Evolutionary conservation across 2,113 vertebrate species (phyloP), one percentile per base, ranked within the genome.

Genomic region (Hippocampus comes): DNA sequence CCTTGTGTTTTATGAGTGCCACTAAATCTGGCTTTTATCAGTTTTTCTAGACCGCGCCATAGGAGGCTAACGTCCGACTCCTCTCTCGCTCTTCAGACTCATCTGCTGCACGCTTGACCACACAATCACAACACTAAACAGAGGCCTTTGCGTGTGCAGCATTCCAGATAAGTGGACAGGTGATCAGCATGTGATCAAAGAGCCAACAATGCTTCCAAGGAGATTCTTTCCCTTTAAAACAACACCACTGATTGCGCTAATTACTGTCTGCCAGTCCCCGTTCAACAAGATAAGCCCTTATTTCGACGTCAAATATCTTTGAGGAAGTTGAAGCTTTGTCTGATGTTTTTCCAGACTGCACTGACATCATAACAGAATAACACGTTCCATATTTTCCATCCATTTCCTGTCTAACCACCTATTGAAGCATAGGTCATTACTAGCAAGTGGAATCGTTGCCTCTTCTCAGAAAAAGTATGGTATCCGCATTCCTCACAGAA

Each of bases 1-100:
- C 88, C 84, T 85, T 73, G 81, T 81, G 82, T 86, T 89, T 88
- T 89, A 90, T 76, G 86, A 81, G 81, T 43, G 3, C 76, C 79
- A 69, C 80, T 89, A 90, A 90, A 90, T 88, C 85, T 86, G 81
- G 66, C 59, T 84, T 89, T 88, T 90, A 87, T 86, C 88, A 83
- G 84, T 49, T 61, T 72, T 70, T 60, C 77, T 64, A 83, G 79
- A 81, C 79, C 84, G 75, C 49, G 57, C 63, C 66, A 73, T 38
- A 70, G 67, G 78, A 64, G 9, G 57, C 42, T 18, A 56, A 69
- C 69, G n/a, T 74, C 71, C 73, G 48, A 43, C 61, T 56, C 2
- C 71, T 75, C 72, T 51, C 72, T 71, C 41, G 18, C n/a, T 43
- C 63, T 72, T 77, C 76, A 56, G 63, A 67, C 74, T 86, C 82